Conservation (phyloP, 2,888 invertebrate genomes). For the Petrophora chlorosata region DNA sequence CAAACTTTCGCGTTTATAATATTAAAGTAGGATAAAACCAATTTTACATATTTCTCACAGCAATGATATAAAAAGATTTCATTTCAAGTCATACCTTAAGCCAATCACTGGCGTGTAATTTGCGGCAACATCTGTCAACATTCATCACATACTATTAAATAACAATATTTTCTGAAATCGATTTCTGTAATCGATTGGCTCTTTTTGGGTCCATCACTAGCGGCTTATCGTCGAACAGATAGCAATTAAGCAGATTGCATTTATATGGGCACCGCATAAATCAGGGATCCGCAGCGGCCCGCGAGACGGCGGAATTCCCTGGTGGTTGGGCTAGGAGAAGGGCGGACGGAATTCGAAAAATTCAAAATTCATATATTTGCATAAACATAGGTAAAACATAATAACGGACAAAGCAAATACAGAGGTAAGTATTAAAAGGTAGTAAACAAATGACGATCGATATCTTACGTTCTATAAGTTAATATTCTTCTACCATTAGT, state of each 20-base stretch:
- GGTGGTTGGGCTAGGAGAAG: slow-evolving; percentile 45
- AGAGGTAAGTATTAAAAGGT: too few relatives aligned
- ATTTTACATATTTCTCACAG: too few relatives aligned
- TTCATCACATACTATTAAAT: neutral
- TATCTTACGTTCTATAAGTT: too few relatives aligned
- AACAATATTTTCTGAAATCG: neutral
- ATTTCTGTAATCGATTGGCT: slow-evolving; percentile 9
- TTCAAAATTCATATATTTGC: too few relatives aligned
- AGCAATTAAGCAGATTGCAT: slow-evolving; percentile 81
- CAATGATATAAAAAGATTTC: too few relatives aligned
- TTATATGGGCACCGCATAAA: slow-evolving; percentile 80
- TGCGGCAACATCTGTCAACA: too few relatives aligned
- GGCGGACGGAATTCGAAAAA: slow-evolving; percentile 28
- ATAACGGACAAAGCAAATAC: too few relatives aligned
- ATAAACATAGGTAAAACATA: neutral
- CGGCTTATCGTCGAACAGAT: slow-evolving; percentile 58
- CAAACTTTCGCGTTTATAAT: too few relatives aligned
- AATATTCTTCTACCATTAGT: too few relatives aligned
- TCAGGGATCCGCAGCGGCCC: slow-evolving; percentile 70
- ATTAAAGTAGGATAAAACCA: too few relatives aligned
- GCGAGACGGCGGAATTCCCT: slow-evolving; percentile 58
- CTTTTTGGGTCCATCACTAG: slow-evolving; percentile 27
- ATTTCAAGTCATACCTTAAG: too few relatives aligned
- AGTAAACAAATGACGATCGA: too few relatives aligned
- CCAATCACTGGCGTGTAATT: neutral